A percentile compares a stretch with the other conserved stretches of the same genome.
Conservation (phyloP, 2,113 vertebrate species). For the Ivindomyrus marchei region DNA sequence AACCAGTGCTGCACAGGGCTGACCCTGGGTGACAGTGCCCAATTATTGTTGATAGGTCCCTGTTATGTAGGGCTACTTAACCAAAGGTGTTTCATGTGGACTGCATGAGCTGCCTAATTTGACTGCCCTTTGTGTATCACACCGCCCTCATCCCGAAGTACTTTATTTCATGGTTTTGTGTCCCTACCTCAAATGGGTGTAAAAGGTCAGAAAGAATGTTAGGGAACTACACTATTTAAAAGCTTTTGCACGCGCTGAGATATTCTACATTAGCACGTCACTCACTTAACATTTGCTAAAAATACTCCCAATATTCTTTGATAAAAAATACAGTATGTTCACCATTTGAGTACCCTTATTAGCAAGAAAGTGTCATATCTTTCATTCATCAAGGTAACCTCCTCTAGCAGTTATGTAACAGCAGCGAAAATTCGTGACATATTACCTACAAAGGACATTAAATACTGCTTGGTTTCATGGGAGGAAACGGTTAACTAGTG, state of each 20-base stretch:
- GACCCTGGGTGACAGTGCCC: neutral
- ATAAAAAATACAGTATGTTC: too few relatives aligned
- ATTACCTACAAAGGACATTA: too few relatives aligned
- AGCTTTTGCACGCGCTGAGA: too few relatives aligned
- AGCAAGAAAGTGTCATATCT: too few relatives aligned
- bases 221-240: neutral
- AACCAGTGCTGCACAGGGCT: neutral
- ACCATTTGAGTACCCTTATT: too few relatives aligned
- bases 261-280: too few relatives aligned
- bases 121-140: neutral
- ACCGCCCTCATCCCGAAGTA: neutral
- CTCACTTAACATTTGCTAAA: too few relatives aligned
- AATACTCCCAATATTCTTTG: too few relatives aligned
- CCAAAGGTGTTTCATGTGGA: neutral
- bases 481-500: neutral
- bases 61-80: neutral
- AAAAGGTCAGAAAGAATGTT: neutral
- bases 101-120: neutral
- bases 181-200: neutral
- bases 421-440: too few relatives aligned
- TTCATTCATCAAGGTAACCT: too few relatives aligned
- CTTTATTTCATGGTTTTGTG: neutral
- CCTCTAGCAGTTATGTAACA: too few relatives aligned
- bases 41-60: neutral
- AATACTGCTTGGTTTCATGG: neutral